Evolutionary conservation across 2,113 vertebrate genomes (phyloP).

Genomic region (Bufo gargarizans): DNA sequence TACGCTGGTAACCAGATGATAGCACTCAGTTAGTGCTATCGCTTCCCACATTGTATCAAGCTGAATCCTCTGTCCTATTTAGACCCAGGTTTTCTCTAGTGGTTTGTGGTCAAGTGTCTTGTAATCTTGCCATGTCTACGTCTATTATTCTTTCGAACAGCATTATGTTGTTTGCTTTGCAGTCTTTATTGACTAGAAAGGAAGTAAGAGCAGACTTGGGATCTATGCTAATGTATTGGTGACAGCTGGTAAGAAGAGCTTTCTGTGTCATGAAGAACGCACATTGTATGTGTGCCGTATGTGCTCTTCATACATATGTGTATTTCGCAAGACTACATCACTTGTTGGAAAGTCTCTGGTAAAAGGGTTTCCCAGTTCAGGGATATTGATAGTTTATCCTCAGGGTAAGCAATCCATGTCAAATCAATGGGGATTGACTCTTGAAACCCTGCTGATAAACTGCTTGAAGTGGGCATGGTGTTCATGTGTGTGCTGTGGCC

Average conservation of each 20-base stretch:
- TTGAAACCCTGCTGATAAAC: no score
- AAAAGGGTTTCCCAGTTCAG: no score
- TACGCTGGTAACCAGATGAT: constrained; percentile 26
- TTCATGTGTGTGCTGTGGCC: no score
- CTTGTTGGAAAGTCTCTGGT: no score
- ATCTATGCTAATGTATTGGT: not conserved
- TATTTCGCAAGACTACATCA: no score
- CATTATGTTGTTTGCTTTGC: constrained; percentile 34
- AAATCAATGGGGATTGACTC: no score
- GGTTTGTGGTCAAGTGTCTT: not conserved
- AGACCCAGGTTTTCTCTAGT: not conserved
- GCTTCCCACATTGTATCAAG: constrained; percentile 4
- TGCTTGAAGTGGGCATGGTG: no score
- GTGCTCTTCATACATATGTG: no score
- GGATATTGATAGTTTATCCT: no score
- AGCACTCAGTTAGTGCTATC: not conserved
- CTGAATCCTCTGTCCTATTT: not conserved
- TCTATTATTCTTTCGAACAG: not conserved
- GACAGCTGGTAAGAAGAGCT: not conserved
- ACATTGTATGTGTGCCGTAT: not conserved
- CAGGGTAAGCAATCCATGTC: no score
- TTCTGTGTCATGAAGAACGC: not conserved
- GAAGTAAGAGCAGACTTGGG: not conserved
- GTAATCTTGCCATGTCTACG: constrained; percentile 2
- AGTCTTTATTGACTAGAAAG: constrained; percentile 37